Evolutionary conservation across 2,888 invertebrate species (phyloP).

Genomic region (Andrena marginata): DNA sequence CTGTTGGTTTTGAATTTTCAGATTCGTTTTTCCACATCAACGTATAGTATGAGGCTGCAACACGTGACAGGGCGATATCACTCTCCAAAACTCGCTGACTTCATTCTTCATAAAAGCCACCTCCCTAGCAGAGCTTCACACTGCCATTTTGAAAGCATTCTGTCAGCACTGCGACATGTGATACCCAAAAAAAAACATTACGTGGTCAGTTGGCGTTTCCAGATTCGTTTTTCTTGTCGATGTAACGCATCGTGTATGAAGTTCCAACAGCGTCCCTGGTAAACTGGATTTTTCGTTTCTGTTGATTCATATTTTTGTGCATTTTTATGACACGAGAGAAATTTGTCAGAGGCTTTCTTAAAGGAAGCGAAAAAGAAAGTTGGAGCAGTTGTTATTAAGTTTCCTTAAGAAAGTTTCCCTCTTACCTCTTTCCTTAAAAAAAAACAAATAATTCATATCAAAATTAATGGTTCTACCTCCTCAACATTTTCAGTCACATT

Average conservation of each 20-base stretch:
- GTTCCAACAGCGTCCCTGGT: not conserved
- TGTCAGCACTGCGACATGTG: not conserved
- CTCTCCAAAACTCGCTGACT: not conserved
- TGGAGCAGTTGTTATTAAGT: not conserved
- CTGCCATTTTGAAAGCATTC: not conserved
- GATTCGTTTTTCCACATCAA: not conserved
- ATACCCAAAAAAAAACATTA: constrained; percentile 14
- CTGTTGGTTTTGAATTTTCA: not conserved
- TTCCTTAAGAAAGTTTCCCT: not conserved
- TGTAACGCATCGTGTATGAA: not conserved
- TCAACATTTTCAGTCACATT: too few relatives aligned
- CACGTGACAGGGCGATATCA: not conserved
- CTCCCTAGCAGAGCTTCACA: not conserved
- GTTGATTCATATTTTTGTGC: not conserved
- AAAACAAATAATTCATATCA: not conserved
- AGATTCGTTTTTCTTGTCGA: not conserved
- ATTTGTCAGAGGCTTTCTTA: not conserved
- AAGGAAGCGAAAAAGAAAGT: not conserved
- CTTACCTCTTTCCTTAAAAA: not conserved
- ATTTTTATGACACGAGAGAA: not conserved
- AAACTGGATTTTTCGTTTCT: not conserved
- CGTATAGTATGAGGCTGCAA: not conserved
- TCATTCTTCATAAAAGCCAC: not conserved
- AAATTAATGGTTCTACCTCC: not conserved
- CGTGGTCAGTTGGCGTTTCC: not conserved